Conservation (phyloP, 2,888 invertebrate genomes). For the Tuta absoluta region DNA sequence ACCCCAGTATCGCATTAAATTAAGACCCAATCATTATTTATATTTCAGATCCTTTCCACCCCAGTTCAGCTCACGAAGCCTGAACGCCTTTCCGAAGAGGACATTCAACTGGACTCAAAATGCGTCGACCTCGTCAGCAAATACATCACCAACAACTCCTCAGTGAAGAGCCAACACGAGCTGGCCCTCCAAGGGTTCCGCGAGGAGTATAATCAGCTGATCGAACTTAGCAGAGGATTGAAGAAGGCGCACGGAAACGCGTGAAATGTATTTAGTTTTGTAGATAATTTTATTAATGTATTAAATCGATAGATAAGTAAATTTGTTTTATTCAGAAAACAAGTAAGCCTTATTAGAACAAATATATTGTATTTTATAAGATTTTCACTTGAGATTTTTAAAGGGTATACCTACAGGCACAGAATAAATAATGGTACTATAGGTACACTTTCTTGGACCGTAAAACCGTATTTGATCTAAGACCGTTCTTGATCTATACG, state of each 20-base stretch:
- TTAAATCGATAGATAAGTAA: conserved; percentile 55
- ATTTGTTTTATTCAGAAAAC: conserved; percentile 27
- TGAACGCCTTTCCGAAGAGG: conserved; percentile 76
- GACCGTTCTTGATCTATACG: no score
- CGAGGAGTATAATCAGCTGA: conserved; percentile 83
- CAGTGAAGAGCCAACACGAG: conserved; percentile 85
- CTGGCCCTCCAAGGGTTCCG: conserved; percentile 86
- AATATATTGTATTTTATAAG: no score
- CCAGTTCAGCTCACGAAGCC: conserved; percentile 68
- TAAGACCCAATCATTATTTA: background rate
- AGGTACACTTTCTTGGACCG: no score
- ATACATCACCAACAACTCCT: conserved; percentile 82
- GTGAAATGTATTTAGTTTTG: conserved; percentile 41
- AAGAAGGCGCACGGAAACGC: conserved; percentile 84
- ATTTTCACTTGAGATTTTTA: no score
- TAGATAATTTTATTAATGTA: conserved; percentile 32
- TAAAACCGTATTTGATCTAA: no score
- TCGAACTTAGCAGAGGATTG: conserved; percentile 82
- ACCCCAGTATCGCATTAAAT: no score
- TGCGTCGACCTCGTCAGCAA: conserved; percentile 81
- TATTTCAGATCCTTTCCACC: conserved; percentile 65
- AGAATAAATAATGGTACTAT: no score
- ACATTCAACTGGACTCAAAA: conserved; percentile 78
- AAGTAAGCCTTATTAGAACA: no score
- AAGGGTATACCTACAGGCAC: no score